Evolutionary conservation across 1,140 invertebrate species (phyloP).

Genomic region (Myzus persicae): DNA sequence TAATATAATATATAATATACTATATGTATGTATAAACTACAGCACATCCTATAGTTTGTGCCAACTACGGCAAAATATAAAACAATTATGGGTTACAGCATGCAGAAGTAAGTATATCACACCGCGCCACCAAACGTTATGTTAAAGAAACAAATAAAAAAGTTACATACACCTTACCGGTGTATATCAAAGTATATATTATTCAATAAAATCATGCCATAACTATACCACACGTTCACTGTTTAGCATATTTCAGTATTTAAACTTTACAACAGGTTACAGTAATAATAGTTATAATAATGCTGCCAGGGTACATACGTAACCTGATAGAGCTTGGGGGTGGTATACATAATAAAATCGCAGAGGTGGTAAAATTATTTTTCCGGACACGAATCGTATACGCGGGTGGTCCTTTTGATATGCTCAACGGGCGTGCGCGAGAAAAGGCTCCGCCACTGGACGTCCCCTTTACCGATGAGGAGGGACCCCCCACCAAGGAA

Average conservation of each 20-base stretch:
- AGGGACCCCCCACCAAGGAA: neutral
- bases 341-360: neutral
- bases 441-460: conserved; percentile 33
- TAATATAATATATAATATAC: neutral
- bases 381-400: conserved; percentile 2
- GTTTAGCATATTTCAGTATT: neutral
- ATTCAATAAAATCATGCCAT: neutral
- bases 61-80: neutral
- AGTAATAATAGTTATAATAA: neutral
- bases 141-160: neutral
- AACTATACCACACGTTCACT: neutral
- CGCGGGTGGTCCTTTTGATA: conserved; percentile 11
- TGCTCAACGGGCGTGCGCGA: conserved; percentile 25
- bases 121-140: neutral
- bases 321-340: neutral
- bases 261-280: neutral
- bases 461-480: neutral
- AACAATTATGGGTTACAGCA: neutral
- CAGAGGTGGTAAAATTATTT: conserved; percentile 31
- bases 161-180: neutral
- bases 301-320: neutral
- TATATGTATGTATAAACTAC: neutral
- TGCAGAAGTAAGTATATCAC: neutral
- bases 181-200: too few species aligned
- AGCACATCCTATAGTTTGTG: neutral